Percentiles rank a stretch among this genome's conserved stretches.
phyloP scores from a whole-genome alignment of 2,797 vertebrate genomes.

The Oryzias dopingdopingensis region DNA sequence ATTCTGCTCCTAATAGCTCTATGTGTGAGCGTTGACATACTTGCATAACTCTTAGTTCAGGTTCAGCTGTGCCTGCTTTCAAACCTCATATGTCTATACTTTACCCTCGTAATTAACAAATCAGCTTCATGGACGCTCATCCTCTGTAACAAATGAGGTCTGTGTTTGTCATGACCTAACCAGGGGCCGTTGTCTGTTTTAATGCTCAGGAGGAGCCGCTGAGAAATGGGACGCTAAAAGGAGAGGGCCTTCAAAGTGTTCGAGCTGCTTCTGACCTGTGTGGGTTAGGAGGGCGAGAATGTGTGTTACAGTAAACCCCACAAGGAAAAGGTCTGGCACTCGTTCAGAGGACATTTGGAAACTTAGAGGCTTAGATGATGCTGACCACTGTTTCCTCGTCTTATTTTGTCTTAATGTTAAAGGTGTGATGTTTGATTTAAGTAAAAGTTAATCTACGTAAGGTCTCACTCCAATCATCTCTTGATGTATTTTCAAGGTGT shows the following conservation, averaged over 20 bases:
- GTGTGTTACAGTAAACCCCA: constrained; percentile 56
- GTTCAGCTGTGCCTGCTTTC: constrained; percentile 8
- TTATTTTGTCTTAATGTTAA: constrained; percentile 28
- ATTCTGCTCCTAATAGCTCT: constrained; percentile 34
- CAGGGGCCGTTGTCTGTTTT: constrained; percentile 67
- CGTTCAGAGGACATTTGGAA: constrained; percentile 58
- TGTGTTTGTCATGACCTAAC: constrained; percentile 71
- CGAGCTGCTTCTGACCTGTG: constrained; percentile 59
- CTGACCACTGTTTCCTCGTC: constrained; percentile 22
- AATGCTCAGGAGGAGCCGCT: constrained; percentile 62
- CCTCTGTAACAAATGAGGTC: constrained; percentile 74
- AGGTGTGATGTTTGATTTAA: constrained; percentile 20
- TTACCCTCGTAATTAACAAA: constrained; percentile 71
- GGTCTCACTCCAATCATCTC: no score
- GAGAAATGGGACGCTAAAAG: constrained; percentile 60
- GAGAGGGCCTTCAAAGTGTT: constrained; percentile 32
- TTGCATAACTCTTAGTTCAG: constrained; percentile 34
- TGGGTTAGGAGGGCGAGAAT: constrained; percentile 51
- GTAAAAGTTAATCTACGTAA: no score
- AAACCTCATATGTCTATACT: constrained; percentile 67
- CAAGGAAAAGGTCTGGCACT: constrained; percentile 47
- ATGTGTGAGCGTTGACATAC: constrained; percentile 7
- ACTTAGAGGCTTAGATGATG: constrained; percentile 39
- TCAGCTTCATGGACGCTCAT: constrained; percentile 59
- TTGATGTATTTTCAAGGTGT: no score